Evolutionary conservation across 2,797 vertebrate genomes (phyloP).

Genomic region (Sphaeramia orbicularis): DNA sequence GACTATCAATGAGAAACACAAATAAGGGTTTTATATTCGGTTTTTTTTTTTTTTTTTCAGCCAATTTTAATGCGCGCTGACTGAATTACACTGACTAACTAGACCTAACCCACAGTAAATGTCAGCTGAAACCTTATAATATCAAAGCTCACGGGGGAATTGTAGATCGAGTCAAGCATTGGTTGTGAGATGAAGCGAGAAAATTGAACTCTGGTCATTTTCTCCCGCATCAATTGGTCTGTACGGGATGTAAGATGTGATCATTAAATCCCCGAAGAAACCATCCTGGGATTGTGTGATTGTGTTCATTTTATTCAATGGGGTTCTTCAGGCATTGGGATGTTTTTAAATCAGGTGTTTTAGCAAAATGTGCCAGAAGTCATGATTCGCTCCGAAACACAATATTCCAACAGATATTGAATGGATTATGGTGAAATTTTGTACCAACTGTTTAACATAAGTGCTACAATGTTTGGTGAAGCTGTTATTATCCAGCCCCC

Average conservation of each 20-base stretch:
- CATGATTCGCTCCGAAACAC: too few relatives aligned
- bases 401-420: too few relatives aligned
- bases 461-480: too few relatives aligned
- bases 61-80: too few relatives aligned
- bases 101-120: conserved; percentile 16
- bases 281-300: neutral
- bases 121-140: conserved; percentile 12
- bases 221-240: neutral
- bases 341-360: too few relatives aligned
- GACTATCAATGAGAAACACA: neutral
- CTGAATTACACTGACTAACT: neutral
- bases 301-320: conserved; percentile 8
- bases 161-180: conserved; percentile 1
- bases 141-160: conserved; percentile 8
- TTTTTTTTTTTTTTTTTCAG: neutral
- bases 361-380: too few relatives aligned
- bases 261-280: conserved; percentile 9
- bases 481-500: too few relatives aligned
- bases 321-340: neutral
- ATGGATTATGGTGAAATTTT: too few relatives aligned
- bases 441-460: too few relatives aligned
- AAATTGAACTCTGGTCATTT: conserved; percentile 2
- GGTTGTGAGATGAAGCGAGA: conserved; percentile 21
- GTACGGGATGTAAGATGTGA: conserved; percentile 1
- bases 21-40: neutral